These are phyloP conservation scores for Halisarca cf. caerulea DNA, from an alignment of 37 sponge, comb jelly and placozoan species.

Conservation along the genomic window DNA sequence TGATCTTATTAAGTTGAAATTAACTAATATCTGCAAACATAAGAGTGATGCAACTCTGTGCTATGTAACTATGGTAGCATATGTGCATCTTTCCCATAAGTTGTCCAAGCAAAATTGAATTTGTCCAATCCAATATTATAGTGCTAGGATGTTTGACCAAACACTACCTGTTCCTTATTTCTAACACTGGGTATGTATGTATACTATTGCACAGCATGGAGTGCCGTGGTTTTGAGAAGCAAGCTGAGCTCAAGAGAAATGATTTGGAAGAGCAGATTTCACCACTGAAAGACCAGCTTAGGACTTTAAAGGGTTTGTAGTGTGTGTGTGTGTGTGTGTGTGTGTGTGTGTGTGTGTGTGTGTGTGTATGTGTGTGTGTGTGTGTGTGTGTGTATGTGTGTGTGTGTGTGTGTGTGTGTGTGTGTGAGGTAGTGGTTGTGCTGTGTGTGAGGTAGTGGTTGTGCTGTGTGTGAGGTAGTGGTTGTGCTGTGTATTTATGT, in stretches of 20 bases:
- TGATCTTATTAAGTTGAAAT: too few relatives aligned
- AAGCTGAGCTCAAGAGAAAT: background rate
- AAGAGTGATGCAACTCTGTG: too few relatives aligned
- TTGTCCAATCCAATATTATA: too few relatives aligned
- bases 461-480: background rate
- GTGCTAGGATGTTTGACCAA: background rate
- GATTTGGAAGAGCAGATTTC: background rate
- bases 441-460: background rate
- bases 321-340: background rate
- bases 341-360: background rate
- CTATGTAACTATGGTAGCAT: too few relatives aligned
- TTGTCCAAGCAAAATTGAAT: too few relatives aligned
- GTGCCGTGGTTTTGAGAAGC: background rate
- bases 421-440: background rate
- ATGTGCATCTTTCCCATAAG: too few relatives aligned
- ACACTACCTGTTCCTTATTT: background rate
- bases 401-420: too few relatives aligned
- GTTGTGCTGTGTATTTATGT: background rate
- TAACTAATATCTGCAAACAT: too few relatives aligned
- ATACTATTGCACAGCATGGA: background rate
- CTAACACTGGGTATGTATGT: background rate
- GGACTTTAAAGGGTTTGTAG: background rate
- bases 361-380: background rate
- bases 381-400: too few relatives aligned
- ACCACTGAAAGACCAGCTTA: background rate